These are phyloP conservation scores for Chrysemys picta DNA, from an alignment of 2,113 vertebrate species.

Conservation along the genomic window DNA sequence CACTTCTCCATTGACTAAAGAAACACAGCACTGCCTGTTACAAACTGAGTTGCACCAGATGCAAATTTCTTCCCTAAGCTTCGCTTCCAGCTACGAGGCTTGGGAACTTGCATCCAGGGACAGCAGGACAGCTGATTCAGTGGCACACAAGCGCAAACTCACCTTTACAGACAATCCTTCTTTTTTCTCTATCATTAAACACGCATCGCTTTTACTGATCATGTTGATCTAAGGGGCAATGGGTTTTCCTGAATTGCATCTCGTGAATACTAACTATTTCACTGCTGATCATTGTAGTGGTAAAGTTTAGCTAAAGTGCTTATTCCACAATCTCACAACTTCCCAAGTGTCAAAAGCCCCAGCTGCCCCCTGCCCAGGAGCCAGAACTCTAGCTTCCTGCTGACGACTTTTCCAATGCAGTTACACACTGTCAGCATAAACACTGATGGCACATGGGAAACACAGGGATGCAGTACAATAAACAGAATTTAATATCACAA, in stretches of 20 bases:
- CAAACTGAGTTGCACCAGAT: background rate
- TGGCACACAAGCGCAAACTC: background rate
- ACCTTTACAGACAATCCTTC: background rate
- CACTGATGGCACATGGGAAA: background rate
- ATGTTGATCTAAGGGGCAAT: rapidly evolving
- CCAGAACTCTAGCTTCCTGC: conserved; percentile 36
- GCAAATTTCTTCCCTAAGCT: background rate
- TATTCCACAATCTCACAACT: conserved; percentile 36
- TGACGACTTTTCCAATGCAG: conserved; percentile 20
- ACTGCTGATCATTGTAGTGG: background rate
- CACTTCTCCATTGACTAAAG: background rate
- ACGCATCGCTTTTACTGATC: background rate
- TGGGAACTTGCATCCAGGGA: background rate
- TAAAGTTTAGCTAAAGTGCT: background rate
- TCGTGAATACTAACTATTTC: background rate
- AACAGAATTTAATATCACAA: too few relatives aligned
- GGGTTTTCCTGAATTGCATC: background rate
- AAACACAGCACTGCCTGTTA: background rate
- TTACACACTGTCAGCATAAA: conserved; percentile 9
- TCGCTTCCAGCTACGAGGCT: background rate
- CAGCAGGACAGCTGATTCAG: background rate
- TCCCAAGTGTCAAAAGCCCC: background rate
- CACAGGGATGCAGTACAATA: too few relatives aligned
- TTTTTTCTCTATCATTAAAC: background rate
- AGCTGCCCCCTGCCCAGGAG: conserved; percentile 48